Evolutionary conservation across 2,888 invertebrate species (phyloP).

Genomic region (Dolichomitus sp.): DNA sequence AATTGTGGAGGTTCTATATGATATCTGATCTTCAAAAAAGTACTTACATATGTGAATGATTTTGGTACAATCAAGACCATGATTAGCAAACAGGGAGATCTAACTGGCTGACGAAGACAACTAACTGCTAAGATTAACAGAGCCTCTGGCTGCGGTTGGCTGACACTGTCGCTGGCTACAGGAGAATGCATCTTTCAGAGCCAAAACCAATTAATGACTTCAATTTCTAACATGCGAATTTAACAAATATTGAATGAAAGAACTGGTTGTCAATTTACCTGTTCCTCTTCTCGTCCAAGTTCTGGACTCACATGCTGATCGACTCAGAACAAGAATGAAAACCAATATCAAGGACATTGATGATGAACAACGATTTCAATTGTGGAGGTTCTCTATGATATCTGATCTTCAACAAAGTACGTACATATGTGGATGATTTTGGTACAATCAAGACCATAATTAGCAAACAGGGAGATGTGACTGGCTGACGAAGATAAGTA

Average conservation of each 20-base stretch:
- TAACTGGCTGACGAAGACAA: constrained; percentile 32
- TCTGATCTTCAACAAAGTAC: neutral
- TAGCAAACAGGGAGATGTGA: neutral
- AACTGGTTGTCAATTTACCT: no score
- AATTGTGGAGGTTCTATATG: no score
- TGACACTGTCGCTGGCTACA: no score
- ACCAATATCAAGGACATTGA: neutral
- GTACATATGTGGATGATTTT: neutral
- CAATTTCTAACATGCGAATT: no score
- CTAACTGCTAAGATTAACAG: constrained; percentile 27
- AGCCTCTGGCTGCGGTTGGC: constrained; percentile 19
- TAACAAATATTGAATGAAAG: no score
- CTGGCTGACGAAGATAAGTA: constrained; percentile 33
- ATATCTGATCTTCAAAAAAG: neutral
- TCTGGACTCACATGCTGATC: no score
- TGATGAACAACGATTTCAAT: neutral
- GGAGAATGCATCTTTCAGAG: no score
- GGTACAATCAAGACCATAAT: neutral
- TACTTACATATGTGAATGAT: neutral
- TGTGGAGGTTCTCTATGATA: neutral
- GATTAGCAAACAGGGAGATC: neutral
- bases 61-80: neutral
- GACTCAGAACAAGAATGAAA: no score
- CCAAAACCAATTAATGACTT: no score
- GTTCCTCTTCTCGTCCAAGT: no score